phyloP scores from a whole-genome alignment of 2,113 vertebrate genomes.

The Triplophysa siluroides region DNA sequence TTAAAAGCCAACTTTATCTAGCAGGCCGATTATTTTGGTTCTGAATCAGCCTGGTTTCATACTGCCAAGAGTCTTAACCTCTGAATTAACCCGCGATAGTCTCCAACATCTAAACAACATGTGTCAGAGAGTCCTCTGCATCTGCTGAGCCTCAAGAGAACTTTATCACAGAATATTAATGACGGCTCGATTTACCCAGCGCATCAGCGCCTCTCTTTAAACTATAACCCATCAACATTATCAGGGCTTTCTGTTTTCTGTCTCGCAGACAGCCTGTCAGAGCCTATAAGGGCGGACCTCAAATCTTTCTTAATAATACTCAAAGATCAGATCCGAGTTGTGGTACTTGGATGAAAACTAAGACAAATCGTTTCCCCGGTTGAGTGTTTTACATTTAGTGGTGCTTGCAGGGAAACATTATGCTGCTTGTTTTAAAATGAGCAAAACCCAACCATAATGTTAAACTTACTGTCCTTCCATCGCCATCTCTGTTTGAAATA shows the following conservation, averaged over 20 bases:
- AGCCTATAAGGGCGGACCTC: neutral
- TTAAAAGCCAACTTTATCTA: constrained; percentile 29
- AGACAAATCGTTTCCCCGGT: constrained; percentile 3
- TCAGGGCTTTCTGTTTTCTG: constrained; percentile 46
- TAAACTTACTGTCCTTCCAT: no score
- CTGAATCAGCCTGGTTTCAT: constrained; percentile 17
- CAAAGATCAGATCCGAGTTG: neutral
- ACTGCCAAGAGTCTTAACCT: constrained; percentile 51
- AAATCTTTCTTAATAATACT: constrained; percentile 39
- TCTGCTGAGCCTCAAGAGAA: constrained; percentile 47
- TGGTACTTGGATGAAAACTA: neutral
- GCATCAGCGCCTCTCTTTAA: constrained; percentile 45
- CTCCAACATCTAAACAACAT: constrained; percentile 17
- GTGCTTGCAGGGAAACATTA: neutral
- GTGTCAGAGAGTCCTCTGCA: constrained; percentile 7
- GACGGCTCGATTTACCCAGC: constrained; percentile 44
- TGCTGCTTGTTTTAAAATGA: neutral
- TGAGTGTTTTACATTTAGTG: neutral
- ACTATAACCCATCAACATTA: constrained; percentile 36
- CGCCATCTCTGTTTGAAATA: no score
- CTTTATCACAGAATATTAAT: constrained; percentile 58
- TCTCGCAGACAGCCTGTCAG: constrained; percentile 29
- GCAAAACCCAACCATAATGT: neutral
- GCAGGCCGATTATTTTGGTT: constrained; percentile 25
- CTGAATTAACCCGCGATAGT: constrained; percentile 27